Evolutionary conservation across 2,797 vertebrate genomes (phyloP).

Genomic region (Tiaroga cobitis): DNA sequence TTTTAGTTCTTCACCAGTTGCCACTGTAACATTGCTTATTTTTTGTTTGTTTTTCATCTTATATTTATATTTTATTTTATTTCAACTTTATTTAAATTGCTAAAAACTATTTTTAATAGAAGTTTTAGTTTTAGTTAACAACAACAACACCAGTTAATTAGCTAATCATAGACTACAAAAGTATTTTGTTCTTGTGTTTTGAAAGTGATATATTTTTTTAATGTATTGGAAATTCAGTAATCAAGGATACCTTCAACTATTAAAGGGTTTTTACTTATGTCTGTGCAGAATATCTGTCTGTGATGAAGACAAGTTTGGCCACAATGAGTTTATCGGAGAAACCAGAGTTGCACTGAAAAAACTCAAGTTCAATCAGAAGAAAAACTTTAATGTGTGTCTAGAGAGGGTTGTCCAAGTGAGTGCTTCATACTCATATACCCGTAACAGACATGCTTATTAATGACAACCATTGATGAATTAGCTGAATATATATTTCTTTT

Average conservation of each 20-base stretch:
- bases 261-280: not conserved
- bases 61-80: not conserved
- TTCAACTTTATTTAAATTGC: not conserved
- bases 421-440: not conserved
- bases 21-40: not conserved
- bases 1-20: not conserved
- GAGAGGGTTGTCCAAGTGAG: conserved; percentile 92
- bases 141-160: not conserved
- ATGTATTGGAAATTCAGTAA: not conserved
- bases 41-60: not conserved
- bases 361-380: conserved; percentile 92
- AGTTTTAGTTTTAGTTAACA: not conserved
- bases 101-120: not conserved
- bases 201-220: not conserved
- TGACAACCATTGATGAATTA: not conserved
- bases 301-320: conserved; percentile 97
- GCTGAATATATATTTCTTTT: not conserved
- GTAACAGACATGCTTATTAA: not conserved
- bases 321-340: conserved; percentile 97
- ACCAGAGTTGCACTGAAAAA: conserved; percentile 96
- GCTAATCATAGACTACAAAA: not conserved
- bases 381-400: conserved; percentile 94
- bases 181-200: not conserved
- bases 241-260: not conserved
- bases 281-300: conserved; percentile 90